Evolutionary conservation across 1,140 invertebrate species (phyloP), one percentile per base, ranked within the genome.

Genomic region (Rhopalosiphum maidis): DNA sequence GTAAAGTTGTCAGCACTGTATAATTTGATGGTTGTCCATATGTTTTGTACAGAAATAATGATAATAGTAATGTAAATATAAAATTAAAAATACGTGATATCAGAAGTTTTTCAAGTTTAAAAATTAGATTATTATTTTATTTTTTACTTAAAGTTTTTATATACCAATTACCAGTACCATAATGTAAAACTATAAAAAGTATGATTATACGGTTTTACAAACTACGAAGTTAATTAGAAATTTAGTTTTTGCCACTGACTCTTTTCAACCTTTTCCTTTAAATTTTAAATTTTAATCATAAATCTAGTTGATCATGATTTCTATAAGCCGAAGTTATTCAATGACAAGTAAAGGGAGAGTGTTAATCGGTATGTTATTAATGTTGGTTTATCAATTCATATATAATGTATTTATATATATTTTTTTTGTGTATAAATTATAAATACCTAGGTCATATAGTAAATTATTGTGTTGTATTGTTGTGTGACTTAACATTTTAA

Each of bases 321-420:
- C 46, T 11, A 83, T 91, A 8, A 48, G 9, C 6, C 25, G 90
- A 48, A 46, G n/a, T 35, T 91, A 91, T 82, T 77, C 90, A 11
- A 37, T 43, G 22, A 6, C 68, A 15, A 48, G 41, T 35, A 91
- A 91, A 91, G 90, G 90, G 37, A 82, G 77, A 91, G 46, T 91
- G 2, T 83, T 91, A 91, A 83, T 91, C 37, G 90, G 90, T 82
- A 91, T 21, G 90, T 25, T 43, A 55, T 89, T 89, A 55, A 25
- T 68, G 11, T 68, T 89, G n/a, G 2, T 21, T 41, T 37, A 21
- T 60, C 2, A 37, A 37, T 55, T 23, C 23, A 68, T 68, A n/a
- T n/a, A 43, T 77, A 89, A 25, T 88, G 6, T 30, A 5, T 15
- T 46, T 41, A 23, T 90, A 85, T 90, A 37, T 60, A n/a, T n/a